Conservation (phyloP, 2,888 invertebrate species). For the Cephus rjabovi region DNA sequence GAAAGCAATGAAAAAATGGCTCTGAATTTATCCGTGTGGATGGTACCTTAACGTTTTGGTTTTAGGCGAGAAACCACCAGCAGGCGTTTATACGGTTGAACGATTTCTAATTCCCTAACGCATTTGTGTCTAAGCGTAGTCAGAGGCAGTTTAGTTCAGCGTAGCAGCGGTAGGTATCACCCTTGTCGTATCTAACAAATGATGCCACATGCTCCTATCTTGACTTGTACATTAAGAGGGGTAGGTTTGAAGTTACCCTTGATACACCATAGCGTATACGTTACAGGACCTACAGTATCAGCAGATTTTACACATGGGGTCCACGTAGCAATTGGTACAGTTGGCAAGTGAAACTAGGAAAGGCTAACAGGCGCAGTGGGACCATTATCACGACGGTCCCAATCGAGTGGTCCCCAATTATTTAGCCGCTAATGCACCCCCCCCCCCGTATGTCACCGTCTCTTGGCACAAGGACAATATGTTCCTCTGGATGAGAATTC, state of each 20-base stretch:
- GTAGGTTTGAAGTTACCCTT: slow-evolving; percentile 8
- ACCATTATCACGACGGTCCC: slow-evolving; percentile 55
- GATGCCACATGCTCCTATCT: slow-evolving; percentile 66
- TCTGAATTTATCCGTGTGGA: background rate
- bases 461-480: background rate
- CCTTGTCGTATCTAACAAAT: slow-evolving; percentile 58
- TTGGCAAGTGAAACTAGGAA: slow-evolving; percentile 41
- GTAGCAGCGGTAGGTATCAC: slow-evolving; percentile 24
- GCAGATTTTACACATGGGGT: slow-evolving; percentile 11
- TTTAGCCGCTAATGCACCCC: slow-evolving; percentile 56
- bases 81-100: slow-evolving; percentile 35
- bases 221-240: slow-evolving; percentile 39
- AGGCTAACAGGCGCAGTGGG: slow-evolving; percentile 61
- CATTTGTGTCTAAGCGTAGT: slow-evolving; percentile 37
- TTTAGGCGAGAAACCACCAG: background rate
- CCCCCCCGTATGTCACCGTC: slow-evolving; percentile 33
- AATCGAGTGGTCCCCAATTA: slow-evolving; percentile 56
- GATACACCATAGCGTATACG: slow-evolving; percentile 5
- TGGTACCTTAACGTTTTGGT: background rate
- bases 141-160: slow-evolving; percentile 44
- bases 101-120: slow-evolving; percentile 35
- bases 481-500: background rate
- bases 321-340: slow-evolving; percentile 49
- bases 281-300: background rate
- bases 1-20: background rate